These are phyloP conservation scores for Apistogramma diplotaenia DNA, from an alignment of 2,113 vertebrate species.

Conservation along the genomic window DNA sequence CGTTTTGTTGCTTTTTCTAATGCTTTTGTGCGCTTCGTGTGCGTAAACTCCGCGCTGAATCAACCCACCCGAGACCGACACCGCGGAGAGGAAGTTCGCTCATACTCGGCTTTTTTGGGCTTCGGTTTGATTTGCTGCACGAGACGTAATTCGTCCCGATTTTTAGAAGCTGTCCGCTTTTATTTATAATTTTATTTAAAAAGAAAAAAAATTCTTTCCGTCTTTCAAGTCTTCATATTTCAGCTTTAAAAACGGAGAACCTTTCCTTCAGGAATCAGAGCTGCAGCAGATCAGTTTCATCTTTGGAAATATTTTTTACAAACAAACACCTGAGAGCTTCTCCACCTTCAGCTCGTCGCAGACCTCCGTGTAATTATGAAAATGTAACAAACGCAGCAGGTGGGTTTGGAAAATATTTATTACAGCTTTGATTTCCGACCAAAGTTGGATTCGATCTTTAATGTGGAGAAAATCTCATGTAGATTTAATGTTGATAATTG, in stretches of 20 bases:
- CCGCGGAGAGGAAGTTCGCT: neutral
- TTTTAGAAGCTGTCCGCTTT: neutral
- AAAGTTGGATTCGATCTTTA: neutral
- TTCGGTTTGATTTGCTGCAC: neutral
- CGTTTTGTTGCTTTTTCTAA: neutral
- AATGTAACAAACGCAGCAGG: too few species aligned
- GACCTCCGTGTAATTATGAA: too few species aligned
- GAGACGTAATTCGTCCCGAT: neutral
- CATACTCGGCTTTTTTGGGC: neutral
- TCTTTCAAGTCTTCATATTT: neutral
- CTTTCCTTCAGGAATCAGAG: too few species aligned
- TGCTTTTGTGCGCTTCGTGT: neutral
- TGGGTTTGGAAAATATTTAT: neutral
- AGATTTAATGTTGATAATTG: neutral
- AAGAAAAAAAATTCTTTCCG: neutral
- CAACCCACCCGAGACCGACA: neutral
- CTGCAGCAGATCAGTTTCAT: too few species aligned
- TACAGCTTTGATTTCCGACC: neutral
- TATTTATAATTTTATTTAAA: neutral
- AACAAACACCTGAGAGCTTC: too few species aligned
- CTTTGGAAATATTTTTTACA: too few species aligned
- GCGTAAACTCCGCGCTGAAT: conserved; percentile 32
- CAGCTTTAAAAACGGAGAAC: too few species aligned
- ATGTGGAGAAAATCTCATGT: neutral
- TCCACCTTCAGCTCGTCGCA: too few species aligned